Conservation (phyloP, 2,888 invertebrate species). For the Xestia rhomboidea region DNA sequence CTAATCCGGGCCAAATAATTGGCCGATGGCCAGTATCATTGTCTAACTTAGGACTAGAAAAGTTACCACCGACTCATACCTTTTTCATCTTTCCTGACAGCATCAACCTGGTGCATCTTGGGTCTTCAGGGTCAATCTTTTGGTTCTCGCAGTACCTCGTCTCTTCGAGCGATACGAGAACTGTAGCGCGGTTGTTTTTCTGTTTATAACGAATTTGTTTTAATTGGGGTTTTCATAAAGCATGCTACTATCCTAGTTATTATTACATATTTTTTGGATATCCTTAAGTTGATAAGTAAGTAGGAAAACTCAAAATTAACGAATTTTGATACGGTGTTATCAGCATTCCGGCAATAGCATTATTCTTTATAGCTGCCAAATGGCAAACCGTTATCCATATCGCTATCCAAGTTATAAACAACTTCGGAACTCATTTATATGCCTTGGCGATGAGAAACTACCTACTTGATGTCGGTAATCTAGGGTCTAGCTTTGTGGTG, state of each 20-base stretch:
- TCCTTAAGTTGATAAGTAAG: constrained; percentile 6
- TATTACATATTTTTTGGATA: not conserved
- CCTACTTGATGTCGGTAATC: not conserved
- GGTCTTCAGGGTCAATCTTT: constrained; percentile 93
- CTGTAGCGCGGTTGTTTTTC: constrained; percentile 92
- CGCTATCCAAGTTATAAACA: not conserved
- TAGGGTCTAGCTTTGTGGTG: not conserved
- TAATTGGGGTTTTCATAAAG: constrained; percentile 6
- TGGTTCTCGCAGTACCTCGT: constrained; percentile 92
- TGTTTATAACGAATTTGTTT: constrained; percentile 73
- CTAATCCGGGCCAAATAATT: not conserved
- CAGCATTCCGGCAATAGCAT: not conserved
- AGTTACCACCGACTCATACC: constrained; percentile 87
- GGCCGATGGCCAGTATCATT: not conserved
- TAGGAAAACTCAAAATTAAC: not conserved
- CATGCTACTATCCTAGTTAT: not conserved
- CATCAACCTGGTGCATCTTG: constrained; percentile 93
- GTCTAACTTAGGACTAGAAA: not conserved
- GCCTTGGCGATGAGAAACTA: not conserved
- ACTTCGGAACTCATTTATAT: not conserved
- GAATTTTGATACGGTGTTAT: not conserved
- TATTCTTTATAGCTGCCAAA: not conserved
- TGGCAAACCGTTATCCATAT: not conserved
- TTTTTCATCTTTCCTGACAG: constrained; percentile 92
- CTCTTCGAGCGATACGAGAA: constrained; percentile 93